These are phyloP conservation scores for Dinoponera quadriceps DNA, from an alignment of 1,140 invertebrate genomes.

Conservation along the genomic window DNA sequence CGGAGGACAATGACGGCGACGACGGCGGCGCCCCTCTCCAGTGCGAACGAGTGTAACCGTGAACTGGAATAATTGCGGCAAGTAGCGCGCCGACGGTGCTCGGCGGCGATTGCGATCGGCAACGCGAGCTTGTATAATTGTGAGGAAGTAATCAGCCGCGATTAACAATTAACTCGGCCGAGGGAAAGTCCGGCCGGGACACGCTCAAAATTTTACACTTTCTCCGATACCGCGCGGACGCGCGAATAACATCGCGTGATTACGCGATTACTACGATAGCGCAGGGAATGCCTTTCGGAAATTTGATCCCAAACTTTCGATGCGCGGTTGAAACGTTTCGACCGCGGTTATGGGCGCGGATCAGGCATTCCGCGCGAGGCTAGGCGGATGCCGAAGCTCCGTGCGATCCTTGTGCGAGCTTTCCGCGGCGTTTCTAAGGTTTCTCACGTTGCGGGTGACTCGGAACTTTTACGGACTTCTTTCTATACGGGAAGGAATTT, in stretches of 20 bases:
- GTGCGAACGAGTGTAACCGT: background rate
- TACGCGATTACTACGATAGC: background rate
- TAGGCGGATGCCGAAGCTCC: background rate
- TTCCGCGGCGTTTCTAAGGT: background rate
- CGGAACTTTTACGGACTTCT: background rate
- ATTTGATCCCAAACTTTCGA: slow-evolving; percentile 31
- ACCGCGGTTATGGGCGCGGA: background rate
- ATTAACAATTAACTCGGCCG: slow-evolving; percentile 31
- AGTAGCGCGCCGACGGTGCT: background rate
- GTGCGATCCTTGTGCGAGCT: background rate
- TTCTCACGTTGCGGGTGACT: slow-evolving; percentile 38
- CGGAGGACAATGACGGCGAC: no score
- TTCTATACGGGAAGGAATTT: no score
- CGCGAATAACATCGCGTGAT: slow-evolving; percentile 13
- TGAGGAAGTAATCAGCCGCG: slow-evolving; percentile 36
- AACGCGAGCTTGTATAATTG: slow-evolving; percentile 18
- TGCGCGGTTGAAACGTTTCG: background rate
- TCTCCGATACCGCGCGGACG: slow-evolving; percentile 27
- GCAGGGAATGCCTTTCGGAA: slow-evolving; percentile 3
- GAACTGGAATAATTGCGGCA: background rate
- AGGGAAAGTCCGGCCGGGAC: slow-evolving; percentile 24
- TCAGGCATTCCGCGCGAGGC: background rate
- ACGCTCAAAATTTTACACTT: slow-evolving; percentile 47
- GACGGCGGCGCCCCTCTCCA: background rate
- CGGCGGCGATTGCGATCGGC: background rate